Percentiles rank a stretch among this genome's conserved stretches.
Conservation (phyloP, 2,113 vertebrate species). For the Ageneiosus marmoratus region DNA sequence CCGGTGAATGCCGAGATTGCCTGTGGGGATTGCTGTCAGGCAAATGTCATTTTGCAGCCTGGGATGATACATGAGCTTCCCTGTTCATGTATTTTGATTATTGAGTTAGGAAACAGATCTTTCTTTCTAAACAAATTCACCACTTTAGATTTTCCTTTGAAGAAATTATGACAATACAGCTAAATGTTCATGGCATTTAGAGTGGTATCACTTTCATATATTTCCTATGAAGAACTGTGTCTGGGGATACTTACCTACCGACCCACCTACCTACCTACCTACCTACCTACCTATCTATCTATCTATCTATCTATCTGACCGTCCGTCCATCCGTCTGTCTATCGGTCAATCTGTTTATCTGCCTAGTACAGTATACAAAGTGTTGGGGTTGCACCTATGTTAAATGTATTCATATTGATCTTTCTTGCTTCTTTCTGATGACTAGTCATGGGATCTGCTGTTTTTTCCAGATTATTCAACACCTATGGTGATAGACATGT, state of each 20-base stretch:
- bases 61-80: constrained; percentile 47
- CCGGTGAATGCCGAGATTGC: constrained; percentile 32
- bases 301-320: neutral
- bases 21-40: constrained; percentile 46
- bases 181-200: constrained; percentile 20
- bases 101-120: constrained; percentile 43
- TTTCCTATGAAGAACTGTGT: no score
- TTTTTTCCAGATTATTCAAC: neutral
- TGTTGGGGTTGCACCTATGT: neutral
- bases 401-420: neutral
- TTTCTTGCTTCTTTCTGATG: neutral
- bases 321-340: neutral
- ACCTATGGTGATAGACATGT: neutral
- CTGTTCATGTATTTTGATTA: constrained; percentile 41
- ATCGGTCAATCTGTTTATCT: neutral
- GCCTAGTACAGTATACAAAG: neutral
- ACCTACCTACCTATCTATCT: neutral
- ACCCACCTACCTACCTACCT: neutral
- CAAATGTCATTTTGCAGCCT: constrained; percentile 34
- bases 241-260: no score
- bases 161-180: neutral
- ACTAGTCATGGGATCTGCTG: neutral
- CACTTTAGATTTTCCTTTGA: constrained; percentile 32
- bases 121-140: constrained; percentile 45
- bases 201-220: neutral